Base-by-base conservation (phyloP, 2,113 vertebrate species). In the Pristiophorus japonicus region DNA sequence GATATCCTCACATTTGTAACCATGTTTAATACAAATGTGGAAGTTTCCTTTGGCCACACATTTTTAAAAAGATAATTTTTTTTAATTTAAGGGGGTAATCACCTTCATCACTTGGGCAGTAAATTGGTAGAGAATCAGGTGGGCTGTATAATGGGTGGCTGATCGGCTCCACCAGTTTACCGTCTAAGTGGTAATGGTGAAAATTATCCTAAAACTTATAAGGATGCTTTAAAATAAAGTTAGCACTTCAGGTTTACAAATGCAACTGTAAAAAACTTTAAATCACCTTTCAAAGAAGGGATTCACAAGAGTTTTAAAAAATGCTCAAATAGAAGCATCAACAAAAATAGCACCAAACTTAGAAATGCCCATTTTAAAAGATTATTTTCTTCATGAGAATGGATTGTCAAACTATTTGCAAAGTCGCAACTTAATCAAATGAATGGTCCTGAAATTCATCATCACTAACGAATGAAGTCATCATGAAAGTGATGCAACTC, bases 211-310 rank as follows among this genome's bases (percentile, higher is more conserved):
- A 70, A 70, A 94, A 70, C 42, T 27, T 8, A 90, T 90, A 11
- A 38, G 75, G 55, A 63, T 63, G 22, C 27, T 70, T 70, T 47
- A 47, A 94, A 94, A 94, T 94, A 94, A 51, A 94, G n/a, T 34
- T 91, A 91, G 59, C 34, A 63, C 34, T 91, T 63, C 88, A 94
- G n/a, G n/a, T 70, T 94, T 51, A 94, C 30, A 94, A 94, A 70
- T 94, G 47, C 3, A 70, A 51, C 65, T 55, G 65, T 67, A 65
- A 93, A 93, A 93, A 65, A 0, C 59, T 65, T 65, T 67, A 42
- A 22, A 67, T 34, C 66, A 70, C 27, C 4, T 70, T 94, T 47
- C 1, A 94, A 70, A 42, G 42, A 34, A 0, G 34, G 91, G 91
- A 66, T 93, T 93, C 38, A 93, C 59, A 38, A 14, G 42, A 24